Base-by-base conservation (phyloP, 1,140 invertebrate genomes). In the Drosophila suzukii region DNA sequence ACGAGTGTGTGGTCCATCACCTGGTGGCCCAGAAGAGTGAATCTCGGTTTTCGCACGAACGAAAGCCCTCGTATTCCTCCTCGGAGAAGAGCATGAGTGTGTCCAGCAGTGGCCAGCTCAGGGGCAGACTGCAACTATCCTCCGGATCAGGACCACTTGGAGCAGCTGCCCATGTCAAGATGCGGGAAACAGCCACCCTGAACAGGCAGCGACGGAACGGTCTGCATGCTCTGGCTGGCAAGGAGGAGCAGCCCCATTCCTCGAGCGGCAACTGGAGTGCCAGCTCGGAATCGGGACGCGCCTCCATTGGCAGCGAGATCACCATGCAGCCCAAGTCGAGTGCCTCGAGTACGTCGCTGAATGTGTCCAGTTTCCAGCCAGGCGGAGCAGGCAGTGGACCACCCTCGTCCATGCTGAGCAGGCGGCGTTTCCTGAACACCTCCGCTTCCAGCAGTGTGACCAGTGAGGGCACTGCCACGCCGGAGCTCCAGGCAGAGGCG, bases 231-330 rank as follows among this genome's bases (percentile, higher is more conserved):
- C 50, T 90, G 38, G 91, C 72, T 17, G 81, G 66, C 61, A 93
- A 94, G 53, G 96, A 96, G 62, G 97, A 97, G 89, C 95, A 97
- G 89, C 95, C 96, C 24, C 96, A 97, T 92, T 98, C 97, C 1
- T 97, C 97, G 44, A 97, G 96, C 66, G 98, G 98, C 47, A 98
- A 98, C 92, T 98, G 98, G 98, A 97, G 97, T 80, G 97, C 97
- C 38, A 97, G 96, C 82, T 98, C 96, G 1, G 96, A 97, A 92
- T 98, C 96, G 74, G 97, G 97, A 41, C 93, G 97, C 62, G 96
- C 97, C 20, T 96, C 96, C 57, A 96, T 96, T 71, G 96, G 95
- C 63, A 96, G 96, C 67, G 96, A 97, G 93, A 96, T 96, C n/a
- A 96, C 95, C 7, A 95, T 96, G 36, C 95, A 96, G 81, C 95